Base-by-base conservation (phyloP, 2,113 vertebrate species). In the Natator depressus region DNA sequence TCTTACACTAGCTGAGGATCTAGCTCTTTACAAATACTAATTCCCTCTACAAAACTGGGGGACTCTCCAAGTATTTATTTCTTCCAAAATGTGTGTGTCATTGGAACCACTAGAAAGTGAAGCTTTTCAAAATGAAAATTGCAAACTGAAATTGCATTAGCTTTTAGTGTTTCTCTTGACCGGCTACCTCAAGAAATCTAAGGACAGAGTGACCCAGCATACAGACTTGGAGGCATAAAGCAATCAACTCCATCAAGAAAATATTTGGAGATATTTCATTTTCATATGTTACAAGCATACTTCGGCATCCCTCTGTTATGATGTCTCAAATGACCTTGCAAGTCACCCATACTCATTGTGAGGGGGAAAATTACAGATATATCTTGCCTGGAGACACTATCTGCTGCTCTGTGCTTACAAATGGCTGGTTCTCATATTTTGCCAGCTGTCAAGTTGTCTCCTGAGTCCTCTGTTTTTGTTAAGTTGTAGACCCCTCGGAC, bases 71-170 rank as follows among this genome's bases (percentile, higher is more conserved):
- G 47, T 82, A 27, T 31, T 90, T 90, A 69, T 93, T 90, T 31
- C 22, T 93, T 90, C 82, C 31, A 31, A 57, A 20, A 89, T 82
- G 69, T 86, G 72, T 11, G 91, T 84, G 69, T 24, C 55, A 35
- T 82, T 91, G 25, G 92, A 91, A 86, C 62, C 62, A 91, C 27
- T n/a, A 11, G 72, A 96, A 94, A 94, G 8, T 53, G 89, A 93
- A 88, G 27, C 72, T 94, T 84, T 80, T 84, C 46, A 89, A 95
- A 94, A 94, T 42, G 27, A 84, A 87, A 85, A 86, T n/a, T 85
- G 49, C 55, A 89, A 90, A 88, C 82, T 51, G 59, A 42, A 93
- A 91, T 82, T 91, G 76, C 49, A 84, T 91, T 84, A 88, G 69
- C 29, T 91, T 87, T 88, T 80, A 91, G n/a, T 14, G 5, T 75